Conservation (phyloP, 2,797 vertebrate genomes). For the Macrochelys suwanniensis region DNA sequence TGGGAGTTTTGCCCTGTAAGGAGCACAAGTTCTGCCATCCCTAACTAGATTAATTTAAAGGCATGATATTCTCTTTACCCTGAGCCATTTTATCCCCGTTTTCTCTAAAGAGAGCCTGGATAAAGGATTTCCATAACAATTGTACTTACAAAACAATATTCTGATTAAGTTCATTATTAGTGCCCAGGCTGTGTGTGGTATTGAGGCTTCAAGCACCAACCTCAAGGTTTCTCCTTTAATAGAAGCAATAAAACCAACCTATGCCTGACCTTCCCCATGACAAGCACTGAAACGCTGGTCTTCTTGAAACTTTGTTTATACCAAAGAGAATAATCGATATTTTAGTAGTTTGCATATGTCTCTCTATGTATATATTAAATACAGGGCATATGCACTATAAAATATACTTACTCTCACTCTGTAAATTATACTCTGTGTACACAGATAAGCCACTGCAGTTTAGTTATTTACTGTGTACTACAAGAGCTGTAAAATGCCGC, state of each 20-base stretch:
- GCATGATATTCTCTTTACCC: not conserved
- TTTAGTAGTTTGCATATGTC: slow-evolving; percentile 21
- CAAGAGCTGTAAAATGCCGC: slow-evolving; percentile 83
- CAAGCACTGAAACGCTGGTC: slow-evolving; percentile 48
- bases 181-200: slow-evolving; percentile 14
- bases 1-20: not conserved
- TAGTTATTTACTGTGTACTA: slow-evolving; percentile 87
- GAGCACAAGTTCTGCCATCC: not conserved
- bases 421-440: slow-evolving; percentile 73
- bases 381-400: slow-evolving; percentile 65
- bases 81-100: slow-evolving; percentile 27
- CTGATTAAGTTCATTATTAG: slow-evolving; percentile 44
- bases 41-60: slow-evolving; percentile 23
- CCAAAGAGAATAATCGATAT: slow-evolving; percentile 9
- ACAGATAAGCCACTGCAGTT: slow-evolving; percentile 79
- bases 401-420: slow-evolving; percentile 50
- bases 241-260: slow-evolving; percentile 61
- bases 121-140: slow-evolving; percentile 60
- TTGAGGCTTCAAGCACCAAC: slow-evolving; percentile 40
- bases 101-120: slow-evolving; percentile 24
- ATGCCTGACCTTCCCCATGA: slow-evolving; percentile 39
- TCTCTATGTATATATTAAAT: slow-evolving; percentile 46
- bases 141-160: slow-evolving; percentile 46
- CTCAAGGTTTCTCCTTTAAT: slow-evolving; percentile 56
- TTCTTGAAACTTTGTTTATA: slow-evolving; percentile 60